Evolutionary conservation across 2,888 invertebrate species (phyloP), one percentile per base, ranked within the genome.

Genomic region (Morpho helenor): DNA sequence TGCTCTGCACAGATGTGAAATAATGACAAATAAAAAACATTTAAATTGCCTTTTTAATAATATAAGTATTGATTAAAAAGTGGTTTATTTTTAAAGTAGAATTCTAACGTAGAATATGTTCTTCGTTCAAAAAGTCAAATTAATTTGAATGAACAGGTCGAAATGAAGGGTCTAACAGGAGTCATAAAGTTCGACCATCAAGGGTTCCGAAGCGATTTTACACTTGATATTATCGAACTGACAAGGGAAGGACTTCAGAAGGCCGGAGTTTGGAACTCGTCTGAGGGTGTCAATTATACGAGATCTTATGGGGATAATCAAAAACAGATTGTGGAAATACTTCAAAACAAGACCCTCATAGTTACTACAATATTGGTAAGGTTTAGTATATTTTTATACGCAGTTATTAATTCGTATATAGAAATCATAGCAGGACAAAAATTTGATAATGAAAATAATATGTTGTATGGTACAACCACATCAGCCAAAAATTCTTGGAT

Each of bases 121-220:
- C 45, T 44, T 45, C 16, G 6, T 31, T 44, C n/a, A 31, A 23
- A 44, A 52, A 48, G n/a, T 5, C 31, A 0, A 8, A 40, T 39
- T 45, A 16, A 50, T 53, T 62, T 60, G 68, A 73, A 77, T 75
- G 64, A 75, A 68, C 83, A 97, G 97, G 95, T 97, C 64, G 96
- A 97, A 91, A 96, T 97, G 94, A 94, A 95, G 71, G 98, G 98
- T n/a, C 89, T 98, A 68, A 97, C 97, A 1, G 98, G 98, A 65
- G 94, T 95, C 59, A 97, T 98, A 73, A 96, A 96, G 87, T 98
- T 98, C 84, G 97, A 98, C 87, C 96, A 96, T 84, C 96, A 97
- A 88, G 98, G 99, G 56, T 96, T 97, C 84, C 93, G 99, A 61
- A 96, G 96, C 49, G 96, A 97, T 82, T 98, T 98, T 79, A 94